Conservation (phyloP, 1,140 invertebrate genomes). For the Sycophila sp. region DNA sequence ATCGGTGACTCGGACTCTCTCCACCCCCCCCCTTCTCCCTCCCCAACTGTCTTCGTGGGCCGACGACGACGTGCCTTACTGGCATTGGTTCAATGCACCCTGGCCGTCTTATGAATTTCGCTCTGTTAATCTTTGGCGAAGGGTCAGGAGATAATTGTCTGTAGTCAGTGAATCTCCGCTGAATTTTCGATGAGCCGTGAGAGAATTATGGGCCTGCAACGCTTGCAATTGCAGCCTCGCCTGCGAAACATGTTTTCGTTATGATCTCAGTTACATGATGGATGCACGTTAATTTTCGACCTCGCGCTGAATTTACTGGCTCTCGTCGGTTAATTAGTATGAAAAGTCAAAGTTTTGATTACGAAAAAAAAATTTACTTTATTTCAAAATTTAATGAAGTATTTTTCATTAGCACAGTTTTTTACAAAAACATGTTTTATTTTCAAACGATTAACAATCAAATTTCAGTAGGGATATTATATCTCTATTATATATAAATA, state of each 20-base stretch:
- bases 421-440: too few species aligned
- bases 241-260: not conserved
- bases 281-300: not conserved
- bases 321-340: too few species aligned
- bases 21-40: slow-evolving; percentile 18
- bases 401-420: too few species aligned
- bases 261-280: too few species aligned
- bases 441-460: too few species aligned
- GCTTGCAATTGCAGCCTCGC: not conserved
- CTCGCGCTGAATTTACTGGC: not conserved
- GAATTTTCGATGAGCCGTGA: slow-evolving; percentile 26
- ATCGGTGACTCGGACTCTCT: slow-evolving; percentile 49
- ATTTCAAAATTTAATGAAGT: too few species aligned
- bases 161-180: slow-evolving; percentile 11
- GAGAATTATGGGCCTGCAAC: slow-evolving; percentile 3
- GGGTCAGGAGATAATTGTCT: slow-evolving; percentile 29
- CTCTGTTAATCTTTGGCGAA: slow-evolving; percentile 22
- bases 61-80: not conserved
- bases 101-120: slow-evolving; percentile 14
- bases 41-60: not conserved
- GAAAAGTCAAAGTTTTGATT: too few species aligned
- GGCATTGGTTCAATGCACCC: slow-evolving; percentile 9
- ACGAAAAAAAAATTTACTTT: too few species aligned
- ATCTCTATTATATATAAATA: too few species aligned
- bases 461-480: too few species aligned